phyloP scores from a whole-genome alignment of 37 sponge, comb jelly and placozoan species.

The Corticium candelabrum region DNA sequence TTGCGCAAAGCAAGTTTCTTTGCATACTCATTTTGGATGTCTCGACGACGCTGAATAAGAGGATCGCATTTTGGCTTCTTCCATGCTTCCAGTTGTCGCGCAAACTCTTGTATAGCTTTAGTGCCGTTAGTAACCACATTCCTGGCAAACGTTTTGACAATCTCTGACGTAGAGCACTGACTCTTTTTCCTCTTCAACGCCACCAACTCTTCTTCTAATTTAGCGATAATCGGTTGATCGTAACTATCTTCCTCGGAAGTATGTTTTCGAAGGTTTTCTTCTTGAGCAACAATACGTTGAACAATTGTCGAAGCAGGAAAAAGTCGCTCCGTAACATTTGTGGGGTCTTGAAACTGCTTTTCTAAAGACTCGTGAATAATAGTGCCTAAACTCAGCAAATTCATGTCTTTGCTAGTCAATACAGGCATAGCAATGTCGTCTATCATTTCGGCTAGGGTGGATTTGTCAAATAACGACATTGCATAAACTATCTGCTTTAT shows the following conservation, averaged over 20 bases:
- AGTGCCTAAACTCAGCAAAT: too few relatives aligned
- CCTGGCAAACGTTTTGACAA: background rate
- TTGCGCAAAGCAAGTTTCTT: background rate
- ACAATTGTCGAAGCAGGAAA: background rate
- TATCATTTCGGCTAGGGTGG: too few relatives aligned
- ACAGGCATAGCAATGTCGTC: too few relatives aligned
- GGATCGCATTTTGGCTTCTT: background rate
- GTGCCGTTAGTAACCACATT: background rate
- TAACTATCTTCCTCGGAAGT: background rate
- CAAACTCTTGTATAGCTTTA: background rate
- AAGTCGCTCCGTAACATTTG: background rate
- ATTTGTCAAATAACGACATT: too few relatives aligned
- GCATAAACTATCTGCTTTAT: too few relatives aligned
- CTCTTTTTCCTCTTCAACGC: background rate
- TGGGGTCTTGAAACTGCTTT: too few relatives aligned
- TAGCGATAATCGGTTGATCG: too few relatives aligned
- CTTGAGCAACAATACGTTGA: background rate
- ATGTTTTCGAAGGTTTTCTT: background rate
- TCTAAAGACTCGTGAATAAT: too few relatives aligned
- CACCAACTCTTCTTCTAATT: background rate
- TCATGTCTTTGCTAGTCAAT: too few relatives aligned
- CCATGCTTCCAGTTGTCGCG: background rate
- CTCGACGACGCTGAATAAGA: background rate
- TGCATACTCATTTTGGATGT: background rate
- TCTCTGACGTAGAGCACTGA: background rate